Percentiles rank a stretch among this genome's conserved stretches.
These are phyloP conservation scores for Eudemis profundana DNA, from an alignment of 2,888 invertebrate genomes.

Conservation along the genomic window DNA sequence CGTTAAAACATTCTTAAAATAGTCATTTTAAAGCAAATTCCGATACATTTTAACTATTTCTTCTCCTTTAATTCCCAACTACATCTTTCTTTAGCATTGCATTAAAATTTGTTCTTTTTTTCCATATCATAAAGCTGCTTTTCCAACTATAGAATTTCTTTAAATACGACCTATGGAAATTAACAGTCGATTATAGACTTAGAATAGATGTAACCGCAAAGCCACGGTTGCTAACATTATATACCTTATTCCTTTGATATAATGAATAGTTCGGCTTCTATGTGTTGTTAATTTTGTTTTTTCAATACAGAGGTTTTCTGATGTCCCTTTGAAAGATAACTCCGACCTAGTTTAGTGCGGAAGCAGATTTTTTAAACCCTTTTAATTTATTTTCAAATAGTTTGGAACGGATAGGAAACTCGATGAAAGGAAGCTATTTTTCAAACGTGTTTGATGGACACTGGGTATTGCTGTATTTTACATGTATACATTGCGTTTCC, in stretches of 20 bases:
- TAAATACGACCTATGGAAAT: not conserved
- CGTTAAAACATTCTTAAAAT: constrained; percentile 29
- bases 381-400: constrained; percentile 27
- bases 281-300: too few species aligned
- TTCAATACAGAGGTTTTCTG: not conserved
- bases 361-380: constrained; percentile 27
- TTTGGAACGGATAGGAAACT: constrained; percentile 33
- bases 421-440: constrained; percentile 12
- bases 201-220: not conserved
- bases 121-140: not conserved
- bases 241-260: not conserved
- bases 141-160: not conserved
- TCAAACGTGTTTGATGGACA: not conserved
- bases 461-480: not conserved
- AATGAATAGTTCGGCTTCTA: too few species aligned
- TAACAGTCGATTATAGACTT: not conserved
- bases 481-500: not conserved
- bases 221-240: not conserved
- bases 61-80: too few species aligned
- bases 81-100: constrained; percentile 1
- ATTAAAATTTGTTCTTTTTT: constrained; percentile 9
- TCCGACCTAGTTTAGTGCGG: constrained; percentile 29
- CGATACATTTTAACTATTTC: constrained; percentile 22
- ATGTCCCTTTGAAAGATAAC: constrained; percentile 33
- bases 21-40: constrained; percentile 14